A percentile compares a stretch with the other conserved stretches of the same genome.
phyloP scores from a whole-genome alignment of 2,888 invertebrate species.

The Colostygia pectinataria region DNA sequence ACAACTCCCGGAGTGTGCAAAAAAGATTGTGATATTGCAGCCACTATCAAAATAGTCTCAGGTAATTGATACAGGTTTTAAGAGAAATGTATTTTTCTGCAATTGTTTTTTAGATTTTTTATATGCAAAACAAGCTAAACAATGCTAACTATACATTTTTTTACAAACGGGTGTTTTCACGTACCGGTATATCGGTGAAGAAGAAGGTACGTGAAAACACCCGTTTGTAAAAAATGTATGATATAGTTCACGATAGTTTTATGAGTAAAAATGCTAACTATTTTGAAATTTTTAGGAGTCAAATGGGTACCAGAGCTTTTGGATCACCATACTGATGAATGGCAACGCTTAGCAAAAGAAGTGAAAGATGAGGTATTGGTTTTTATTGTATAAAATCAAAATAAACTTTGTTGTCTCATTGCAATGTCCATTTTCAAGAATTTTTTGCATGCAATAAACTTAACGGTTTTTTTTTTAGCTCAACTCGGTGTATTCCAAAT shows the following conservation, averaged over 20 bases:
- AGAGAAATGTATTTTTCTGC: neutral
- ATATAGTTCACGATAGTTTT: too few relatives aligned
- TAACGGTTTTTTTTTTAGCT: slow-evolving; percentile 81
- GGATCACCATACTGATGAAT: slow-evolving; percentile 93
- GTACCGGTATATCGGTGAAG: too few relatives aligned
- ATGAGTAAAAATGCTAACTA: neutral
- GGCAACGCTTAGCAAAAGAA: slow-evolving; percentile 91
- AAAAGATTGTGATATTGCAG: slow-evolving; percentile 92
- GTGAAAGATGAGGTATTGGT: slow-evolving; percentile 90
- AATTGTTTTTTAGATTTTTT: too few relatives aligned
- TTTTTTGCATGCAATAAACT: neutral
- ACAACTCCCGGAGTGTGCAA: slow-evolving; percentile 92
- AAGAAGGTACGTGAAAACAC: too few relatives aligned
- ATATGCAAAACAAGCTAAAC: too few relatives aligned
- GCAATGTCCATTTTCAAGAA: neutral
- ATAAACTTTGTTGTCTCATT: too few relatives aligned
- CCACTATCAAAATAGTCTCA: slow-evolving; percentile 92
- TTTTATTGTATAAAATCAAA: too few relatives aligned
- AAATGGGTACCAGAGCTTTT: slow-evolving; percentile 93
- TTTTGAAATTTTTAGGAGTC: slow-evolving; percentile 71
- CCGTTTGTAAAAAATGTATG: too few relatives aligned
- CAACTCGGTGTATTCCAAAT: slow-evolving; percentile 91
- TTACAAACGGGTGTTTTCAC: too few relatives aligned
- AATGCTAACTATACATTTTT: too few relatives aligned
- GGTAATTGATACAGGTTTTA: slow-evolving; percentile 66